Evolutionary conservation across 2,888 invertebrate species (phyloP).

Genomic region (Bruchidius siliquastri): DNA sequence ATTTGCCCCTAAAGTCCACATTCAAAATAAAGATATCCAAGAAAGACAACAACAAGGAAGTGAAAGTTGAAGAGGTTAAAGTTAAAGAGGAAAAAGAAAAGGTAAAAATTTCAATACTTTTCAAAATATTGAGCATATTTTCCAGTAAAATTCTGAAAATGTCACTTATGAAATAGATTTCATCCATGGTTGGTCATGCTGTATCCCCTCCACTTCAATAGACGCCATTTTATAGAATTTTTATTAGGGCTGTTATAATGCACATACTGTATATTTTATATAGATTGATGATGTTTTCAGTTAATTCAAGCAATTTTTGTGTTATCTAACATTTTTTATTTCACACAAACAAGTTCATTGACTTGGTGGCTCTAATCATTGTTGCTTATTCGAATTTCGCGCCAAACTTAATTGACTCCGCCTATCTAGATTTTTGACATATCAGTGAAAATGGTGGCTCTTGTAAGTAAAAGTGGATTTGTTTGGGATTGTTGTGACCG

Average conservation of each 20-base stretch:
- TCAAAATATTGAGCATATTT: background rate
- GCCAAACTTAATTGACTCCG: slow-evolving; percentile 6
- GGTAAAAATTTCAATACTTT: slow-evolving; percentile 5
- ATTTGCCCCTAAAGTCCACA: slow-evolving; percentile 20
- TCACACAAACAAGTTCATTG: background rate
- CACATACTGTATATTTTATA: background rate
- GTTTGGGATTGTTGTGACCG: slow-evolving; percentile 9
- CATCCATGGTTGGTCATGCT: background rate
- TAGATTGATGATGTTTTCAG: background rate
- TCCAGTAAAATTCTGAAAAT: background rate
- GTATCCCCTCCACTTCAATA: slow-evolving; percentile 5
- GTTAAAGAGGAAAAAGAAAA: slow-evolving; percentile 16
- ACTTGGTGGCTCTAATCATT: background rate
- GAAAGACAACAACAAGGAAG: slow-evolving; percentile 20
- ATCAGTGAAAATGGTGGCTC: slow-evolving; percentile 17
- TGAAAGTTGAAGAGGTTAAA: slow-evolving; percentile 21
- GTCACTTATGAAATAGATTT: background rate
- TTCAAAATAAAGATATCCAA: slow-evolving; percentile 24
- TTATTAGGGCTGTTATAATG: background rate
- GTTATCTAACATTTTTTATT: background rate
- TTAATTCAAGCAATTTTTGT: background rate
- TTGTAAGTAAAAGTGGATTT: slow-evolving; percentile 13
- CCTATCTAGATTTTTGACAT: slow-evolving; percentile 10
- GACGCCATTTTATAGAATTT: slow-evolving; percentile 7
- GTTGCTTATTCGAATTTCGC: slow-evolving; percentile 10